Base-by-base conservation (phyloP, 2,113 vertebrate species). In the Otis tarda region DNA sequence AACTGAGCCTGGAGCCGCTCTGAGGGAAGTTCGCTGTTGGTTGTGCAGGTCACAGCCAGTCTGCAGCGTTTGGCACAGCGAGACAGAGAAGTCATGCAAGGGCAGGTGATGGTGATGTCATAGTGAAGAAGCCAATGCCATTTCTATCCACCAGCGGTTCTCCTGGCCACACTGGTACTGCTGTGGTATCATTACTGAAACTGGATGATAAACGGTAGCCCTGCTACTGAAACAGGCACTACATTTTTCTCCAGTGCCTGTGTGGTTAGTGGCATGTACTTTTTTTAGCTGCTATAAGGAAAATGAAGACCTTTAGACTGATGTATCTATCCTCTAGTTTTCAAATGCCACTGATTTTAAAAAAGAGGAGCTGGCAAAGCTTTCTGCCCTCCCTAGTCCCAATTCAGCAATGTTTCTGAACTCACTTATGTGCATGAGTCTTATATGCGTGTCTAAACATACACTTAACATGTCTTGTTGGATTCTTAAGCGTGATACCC, bases 1-100 rank as follows among this genome's bases (percentile, higher is more conserved):
- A 25, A 61, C 24, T 0, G 6, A 49, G 47, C 15, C 52, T 1
- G 0, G 49, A 69, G 35, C 35, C 0, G 0, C 49, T 56, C 52
- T n/a, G 21, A 73, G 23, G 12, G 25, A 68, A 68, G 19, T 41
- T 28, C 55, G 35, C 10, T 14, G 27, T 78, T 15, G 10, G n/a
- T 4, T 49, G 73, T 73, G 52, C 53, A 43, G 53, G 79, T 35
- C 53, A 61, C n/a, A 33, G 39, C 21, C 79, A 41, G 11, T 10
- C 39, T n/a, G 15, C 65, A 37, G 10, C 3, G 0, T 21, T 49
- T 47, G 86, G 41, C 22, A 50, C 17, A 11, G 2, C 10, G 20
- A 19, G 10, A 6, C 56, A 49, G 52, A 69, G 77, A 68, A 59
- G 14, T 21, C 17, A 6, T 0, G 16, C 0, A 4, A 74, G 27